Evolutionary conservation across 2,797 vertebrate genomes (phyloP), one percentile per base, ranked within the genome.

Genomic region (Acanthopagrus latus): DNA sequence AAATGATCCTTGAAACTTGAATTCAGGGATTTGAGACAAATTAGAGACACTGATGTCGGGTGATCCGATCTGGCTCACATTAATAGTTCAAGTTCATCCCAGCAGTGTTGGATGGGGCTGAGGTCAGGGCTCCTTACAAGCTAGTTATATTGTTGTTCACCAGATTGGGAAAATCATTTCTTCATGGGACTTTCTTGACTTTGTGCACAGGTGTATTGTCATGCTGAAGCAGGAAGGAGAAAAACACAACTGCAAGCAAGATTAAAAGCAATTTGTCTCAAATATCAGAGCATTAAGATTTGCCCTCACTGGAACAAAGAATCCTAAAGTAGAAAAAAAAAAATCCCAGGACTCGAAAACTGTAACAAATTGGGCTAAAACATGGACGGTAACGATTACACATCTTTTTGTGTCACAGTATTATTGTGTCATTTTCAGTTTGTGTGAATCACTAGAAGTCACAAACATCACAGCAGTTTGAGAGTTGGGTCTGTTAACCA

Each of bases 401-500:
- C 56, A 41, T 25, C 4, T 52, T 38, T 16, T n/a, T n/a, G n/a
- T n/a, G n/a, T n/a, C n/a, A n/a, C n/a, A 52, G 7, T 7, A 29
- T 43, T 7, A 21, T 5, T 18, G 10, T 52, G 38, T 21, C 17
- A 17, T 23, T 23, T 23, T 60, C 11, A 57, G 65, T 43, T 29
- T 43, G n/a, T 57, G 27, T 38, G n/a, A 20, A 43, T 16, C 20
- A 10, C 20, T 17, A 2, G 20, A 43, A 17, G 14, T 54, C 27
- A 38, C 8, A 27, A 51, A 10, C 9, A 20, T 38, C 27, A 25
- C 21, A 57, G 41, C 23, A 8, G 51, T 64, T 64, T 51, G 18
- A 54, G 38, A 33, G 14, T 46, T 50, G 38, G 23, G 38, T 14
- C 52, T 65, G 73, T 44, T 75, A 33, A 20, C 46, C 54, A 27